Evolutionary conservation across 2,113 vertebrate genomes (phyloP).

Genomic region (Copsychus sechellarum): DNA sequence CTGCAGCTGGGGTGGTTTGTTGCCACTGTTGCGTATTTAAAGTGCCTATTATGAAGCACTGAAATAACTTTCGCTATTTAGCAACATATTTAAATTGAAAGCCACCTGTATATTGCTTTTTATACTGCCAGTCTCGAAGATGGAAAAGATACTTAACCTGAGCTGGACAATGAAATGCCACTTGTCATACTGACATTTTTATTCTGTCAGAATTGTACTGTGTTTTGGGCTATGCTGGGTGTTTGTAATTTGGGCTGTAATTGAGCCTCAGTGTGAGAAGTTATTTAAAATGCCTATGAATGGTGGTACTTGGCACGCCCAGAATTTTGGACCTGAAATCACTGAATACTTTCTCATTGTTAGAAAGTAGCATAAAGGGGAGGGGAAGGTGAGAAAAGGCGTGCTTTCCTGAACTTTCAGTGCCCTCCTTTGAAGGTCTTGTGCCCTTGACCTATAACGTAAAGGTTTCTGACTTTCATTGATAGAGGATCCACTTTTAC

Average conservation of each 20-base stretch:
- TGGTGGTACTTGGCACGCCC: not conserved
- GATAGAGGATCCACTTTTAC: not conserved
- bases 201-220: accelerated
- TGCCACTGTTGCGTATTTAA: not conserved
- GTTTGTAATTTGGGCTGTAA: not conserved
- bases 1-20: not conserved
- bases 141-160: not conserved
- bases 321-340: not conserved
- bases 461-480: constrained; percentile 20
- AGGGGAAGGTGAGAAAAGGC: not conserved
- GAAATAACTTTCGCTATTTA: not conserved
- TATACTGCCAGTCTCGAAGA: not conserved
- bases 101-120: not conserved
- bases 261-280: not conserved
- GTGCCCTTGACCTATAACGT: constrained; percentile 13
- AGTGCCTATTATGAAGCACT: not conserved
- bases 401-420: not conserved
- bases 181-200: not conserved
- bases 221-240: not conserved
- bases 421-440: not conserved
- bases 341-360: not conserved
- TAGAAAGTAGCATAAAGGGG: not conserved
- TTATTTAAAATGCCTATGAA: not conserved
- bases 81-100: not conserved
- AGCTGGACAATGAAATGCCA: not conserved